Evolutionary conservation across 2,888 invertebrate species (phyloP), one percentile per base, ranked within the genome.

Genomic region (Agrochola circellaris): DNA sequence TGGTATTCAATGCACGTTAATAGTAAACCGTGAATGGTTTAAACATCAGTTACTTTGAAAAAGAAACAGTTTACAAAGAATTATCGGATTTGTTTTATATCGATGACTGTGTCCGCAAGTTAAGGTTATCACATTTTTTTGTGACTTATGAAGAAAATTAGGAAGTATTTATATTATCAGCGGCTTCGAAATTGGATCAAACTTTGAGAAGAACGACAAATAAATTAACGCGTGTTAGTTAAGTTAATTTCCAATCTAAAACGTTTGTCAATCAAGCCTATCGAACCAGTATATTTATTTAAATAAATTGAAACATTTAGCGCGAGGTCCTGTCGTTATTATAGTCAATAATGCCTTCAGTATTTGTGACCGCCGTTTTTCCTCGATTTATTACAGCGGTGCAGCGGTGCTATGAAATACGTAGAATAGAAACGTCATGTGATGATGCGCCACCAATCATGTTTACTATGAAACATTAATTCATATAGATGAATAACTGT

Each of bases 1-100:
- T 87, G 20, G 60, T 65, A 88, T 85, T 81, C 87, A 64, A 73
- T 76, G 45, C 87, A 87, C 89, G 89, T 75, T 58, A 62, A 66
- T 75, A 72, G 75, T 77, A 61, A 79, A 70, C 58, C 81, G 83
- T 85, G 79, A 75, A 77, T 77, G 68, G 72, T 83, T 88, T 81
- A 71, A 79, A 56, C 42, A 74, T 69, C 20, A 75, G 73, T 74
- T 73, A 66, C 72, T 72, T 68, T 51, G 71, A 75, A 83, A 85
- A 30, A 8, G 54, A 51, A 72, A 58, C 54, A 73, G 48, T 42
- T 65, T 84, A 79, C 20, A 38, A 65, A 38, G 73, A 70, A 79
- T n/a, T 67, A 58, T 73, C 48, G 67, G 62, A 45, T 56, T 58
- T 54, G 15, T 60, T 84, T 70, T 84, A 84, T 74, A 26, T 84